Conservation (phyloP, 2,888 invertebrate genomes). For the Pseudanteris insignis region DNA sequence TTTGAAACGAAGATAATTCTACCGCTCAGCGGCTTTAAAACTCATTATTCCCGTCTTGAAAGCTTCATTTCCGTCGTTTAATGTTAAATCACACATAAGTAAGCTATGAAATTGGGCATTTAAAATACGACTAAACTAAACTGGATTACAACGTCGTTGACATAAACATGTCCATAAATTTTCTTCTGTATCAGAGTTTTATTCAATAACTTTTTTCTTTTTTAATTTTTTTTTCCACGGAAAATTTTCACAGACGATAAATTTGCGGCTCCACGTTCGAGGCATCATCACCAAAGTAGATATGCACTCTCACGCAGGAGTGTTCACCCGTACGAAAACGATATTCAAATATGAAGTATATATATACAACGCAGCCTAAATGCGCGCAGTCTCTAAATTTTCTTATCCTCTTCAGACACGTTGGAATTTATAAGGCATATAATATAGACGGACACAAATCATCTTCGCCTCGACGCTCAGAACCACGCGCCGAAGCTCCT, state of each 20-base stretch:
- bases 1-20: too few relatives aligned
- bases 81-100: too few relatives aligned
- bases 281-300: slow-evolving; percentile 16
- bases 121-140: too few relatives aligned
- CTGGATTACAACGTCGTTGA: too few relatives aligned
- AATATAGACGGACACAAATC: slow-evolving; percentile 12
- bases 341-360: slow-evolving; percentile 16
- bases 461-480: neutral
- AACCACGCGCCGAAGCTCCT: too few relatives aligned
- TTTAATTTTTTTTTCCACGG: slow-evolving; percentile 2
- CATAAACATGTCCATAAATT: too few relatives aligned
- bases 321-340: slow-evolving; percentile 14
- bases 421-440: slow-evolving; percentile 12
- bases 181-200: too few relatives aligned
- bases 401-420: slow-evolving; percentile 2
- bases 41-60: too few relatives aligned
- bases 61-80: too few relatives aligned
- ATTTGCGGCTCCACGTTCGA: slow-evolving; percentile 14
- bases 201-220: too few relatives aligned
- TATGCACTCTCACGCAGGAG: slow-evolving; percentile 11
- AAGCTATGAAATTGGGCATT: too few relatives aligned
- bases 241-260: slow-evolving; percentile 6
- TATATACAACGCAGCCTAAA: slow-evolving; percentile 5
- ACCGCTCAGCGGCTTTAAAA: too few relatives aligned
- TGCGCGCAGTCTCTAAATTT: neutral